These are phyloP conservation scores for Drosophila melanocephala DNA, from an alignment of 2,888 invertebrate genomes.

Conservation along the genomic window DNA sequence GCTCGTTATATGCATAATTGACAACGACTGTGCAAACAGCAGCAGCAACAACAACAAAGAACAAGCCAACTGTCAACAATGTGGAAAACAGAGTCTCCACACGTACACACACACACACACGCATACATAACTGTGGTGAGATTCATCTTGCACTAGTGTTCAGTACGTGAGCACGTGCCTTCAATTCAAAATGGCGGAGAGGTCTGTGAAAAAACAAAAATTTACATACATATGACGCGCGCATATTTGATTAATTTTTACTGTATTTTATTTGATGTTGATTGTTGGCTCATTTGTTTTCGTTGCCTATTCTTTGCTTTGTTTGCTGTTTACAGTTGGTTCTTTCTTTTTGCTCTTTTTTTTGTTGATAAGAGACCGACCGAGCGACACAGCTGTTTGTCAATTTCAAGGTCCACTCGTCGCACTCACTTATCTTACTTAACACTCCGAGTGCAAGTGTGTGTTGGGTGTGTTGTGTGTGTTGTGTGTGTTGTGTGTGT, in stretches of 20 bases:
- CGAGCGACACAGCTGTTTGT: constrained; percentile 66
- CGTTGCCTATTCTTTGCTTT: constrained; percentile 7
- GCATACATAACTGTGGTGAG: constrained; percentile 18
- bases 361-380: constrained; percentile 15
- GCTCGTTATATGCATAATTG: constrained; percentile 49
- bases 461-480: constrained; percentile 7
- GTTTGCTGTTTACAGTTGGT: constrained; percentile 34
- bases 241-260: constrained; percentile 41
- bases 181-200: constrained; percentile 49
- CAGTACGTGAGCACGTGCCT: constrained; percentile 45
- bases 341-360: constrained; percentile 15
- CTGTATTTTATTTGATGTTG: constrained; percentile 18
- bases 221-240: constrained; percentile 21
- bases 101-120: background rate
- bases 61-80: constrained; percentile 23
- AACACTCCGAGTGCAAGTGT: constrained; percentile 45
- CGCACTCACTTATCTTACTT: constrained; percentile 61
- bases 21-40: constrained; percentile 16
- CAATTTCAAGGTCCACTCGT: constrained; percentile 66
- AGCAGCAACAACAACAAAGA: background rate
- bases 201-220: constrained; percentile 5
- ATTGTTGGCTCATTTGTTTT: constrained; percentile 18
- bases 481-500: constrained; percentile 4
- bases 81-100: constrained; percentile 23
- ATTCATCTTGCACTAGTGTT: constrained; percentile 14